Conservation (phyloP, 1,140 invertebrate genomes). For the Macrocentrus cingulum region DNA sequence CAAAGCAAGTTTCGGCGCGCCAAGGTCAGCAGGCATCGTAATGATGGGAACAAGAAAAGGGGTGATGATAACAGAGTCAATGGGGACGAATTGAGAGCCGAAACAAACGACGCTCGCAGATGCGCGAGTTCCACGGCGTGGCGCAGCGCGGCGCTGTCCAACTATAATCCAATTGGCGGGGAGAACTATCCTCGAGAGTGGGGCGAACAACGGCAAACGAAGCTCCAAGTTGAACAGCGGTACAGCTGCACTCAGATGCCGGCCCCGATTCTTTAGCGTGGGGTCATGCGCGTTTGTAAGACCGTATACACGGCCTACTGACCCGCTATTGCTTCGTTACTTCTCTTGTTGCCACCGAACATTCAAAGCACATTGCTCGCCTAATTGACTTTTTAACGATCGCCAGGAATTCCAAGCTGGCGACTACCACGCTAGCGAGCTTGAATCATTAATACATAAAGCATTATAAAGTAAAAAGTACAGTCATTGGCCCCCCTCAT, state of each 20-base stretch:
- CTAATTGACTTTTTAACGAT: constrained; percentile 15
- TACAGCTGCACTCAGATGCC: constrained; percentile 10
- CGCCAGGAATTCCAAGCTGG: not conserved
- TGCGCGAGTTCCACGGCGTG: constrained; percentile 21
- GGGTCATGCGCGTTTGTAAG: constrained; percentile 24
- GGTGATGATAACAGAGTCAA: not conserved
- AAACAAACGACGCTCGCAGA: constrained; percentile 1
- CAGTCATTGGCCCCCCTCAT: no score
- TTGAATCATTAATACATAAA: no score
- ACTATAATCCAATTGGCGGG: no score
- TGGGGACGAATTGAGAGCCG: not conserved
- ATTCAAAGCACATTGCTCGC: constrained; percentile 20
- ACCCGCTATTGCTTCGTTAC: constrained; percentile 27
- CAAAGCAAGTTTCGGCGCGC: no score
- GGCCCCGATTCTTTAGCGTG: constrained; percentile 21
- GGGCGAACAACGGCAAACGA: not conserved
- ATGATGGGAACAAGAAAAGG: not conserved
- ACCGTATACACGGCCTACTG: constrained; percentile 23
- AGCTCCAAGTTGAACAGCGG: constrained; percentile 20
- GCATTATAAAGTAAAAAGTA: no score
- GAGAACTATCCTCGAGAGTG: not conserved
- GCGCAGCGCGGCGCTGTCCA: not conserved
- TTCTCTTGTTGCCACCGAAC: constrained; percentile 23
- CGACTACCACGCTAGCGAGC: no score
- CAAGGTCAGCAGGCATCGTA: no score